These are phyloP conservation scores for Pelagia noctiluca DNA, from an alignment of 30 jellyfish, hydroid and myxozoan species.

Conservation along the genomic window DNA sequence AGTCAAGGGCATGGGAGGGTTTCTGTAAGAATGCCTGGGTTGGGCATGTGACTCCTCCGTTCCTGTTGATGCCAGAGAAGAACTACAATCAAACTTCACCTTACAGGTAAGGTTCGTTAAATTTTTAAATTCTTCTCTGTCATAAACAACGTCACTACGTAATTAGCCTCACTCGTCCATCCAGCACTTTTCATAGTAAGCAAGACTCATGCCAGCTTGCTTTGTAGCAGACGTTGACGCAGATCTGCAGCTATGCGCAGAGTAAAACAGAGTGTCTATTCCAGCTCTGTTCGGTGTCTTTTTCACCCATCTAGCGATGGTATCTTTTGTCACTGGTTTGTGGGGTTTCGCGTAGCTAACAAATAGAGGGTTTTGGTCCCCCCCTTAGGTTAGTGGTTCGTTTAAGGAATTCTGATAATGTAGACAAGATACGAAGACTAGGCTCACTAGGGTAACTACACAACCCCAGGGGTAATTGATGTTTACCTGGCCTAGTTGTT, in stretches of 20 bases:
- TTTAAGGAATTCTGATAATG: background rate
- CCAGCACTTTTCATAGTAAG: constrained; percentile 19
- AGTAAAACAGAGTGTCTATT: background rate
- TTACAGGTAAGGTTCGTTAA: too few species aligned
- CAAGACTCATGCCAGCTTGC: constrained; percentile 1
- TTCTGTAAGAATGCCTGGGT: too few species aligned
- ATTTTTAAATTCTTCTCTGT: too few species aligned
- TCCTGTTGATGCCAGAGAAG: too few species aligned
- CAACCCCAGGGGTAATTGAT: background rate
- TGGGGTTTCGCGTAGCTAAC: background rate
- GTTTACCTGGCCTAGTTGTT: background rate
- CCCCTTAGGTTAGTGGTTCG: background rate
- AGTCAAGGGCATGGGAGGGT: too few species aligned
- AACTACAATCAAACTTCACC: too few species aligned
- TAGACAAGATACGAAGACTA: too few species aligned
- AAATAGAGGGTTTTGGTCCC: background rate
- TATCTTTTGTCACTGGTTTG: background rate
- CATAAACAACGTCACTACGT: too few species aligned
- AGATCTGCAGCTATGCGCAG: constrained; percentile 33
- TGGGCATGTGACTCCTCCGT: too few species aligned
- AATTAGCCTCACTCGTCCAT: constrained; percentile 20
- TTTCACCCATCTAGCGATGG: constrained; percentile 26
- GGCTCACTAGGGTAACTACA: background rate
- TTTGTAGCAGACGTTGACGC: constrained; percentile 23
- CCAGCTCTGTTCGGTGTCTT: constrained; percentile 18